phyloP scores from a whole-genome alignment of 2,888 invertebrate species.

The Frankliniella fusca region DNA sequence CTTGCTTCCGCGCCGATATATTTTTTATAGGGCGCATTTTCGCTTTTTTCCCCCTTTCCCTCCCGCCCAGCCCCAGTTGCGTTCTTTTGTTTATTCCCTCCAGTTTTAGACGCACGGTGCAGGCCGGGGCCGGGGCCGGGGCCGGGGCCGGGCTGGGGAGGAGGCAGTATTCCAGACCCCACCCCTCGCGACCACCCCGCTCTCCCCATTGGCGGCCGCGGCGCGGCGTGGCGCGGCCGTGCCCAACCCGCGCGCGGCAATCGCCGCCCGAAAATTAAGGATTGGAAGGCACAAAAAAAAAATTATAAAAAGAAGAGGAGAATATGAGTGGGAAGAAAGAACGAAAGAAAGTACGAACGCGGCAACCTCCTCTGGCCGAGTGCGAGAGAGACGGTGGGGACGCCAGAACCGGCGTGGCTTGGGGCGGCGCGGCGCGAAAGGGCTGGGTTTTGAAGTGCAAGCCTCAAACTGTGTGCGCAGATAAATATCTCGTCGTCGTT shows the following conservation, averaged over 20 bases:
- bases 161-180: not conserved
- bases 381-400: not conserved
- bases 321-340: not conserved
- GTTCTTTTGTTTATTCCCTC: not conserved
- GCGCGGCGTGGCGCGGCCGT: not conserved
- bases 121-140: not conserved
- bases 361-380: not conserved
- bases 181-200: slow-evolving; percentile 6
- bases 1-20: not conserved
- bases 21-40: not conserved
- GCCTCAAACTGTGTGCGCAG: slow-evolving; percentile 3
- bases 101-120: not conserved
- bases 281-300: slow-evolving; percentile 7
- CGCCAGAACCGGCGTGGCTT: not conserved
- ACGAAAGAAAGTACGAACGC: not conserved
- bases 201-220: not conserved
- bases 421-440: not conserved
- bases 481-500: slow-evolving; percentile 17
- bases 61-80: too few species aligned
- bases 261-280: slow-evolving; percentile 22
- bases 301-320: not conserved
- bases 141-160: not conserved
- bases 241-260: slow-evolving; percentile 17
- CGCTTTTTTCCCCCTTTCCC: too few species aligned
- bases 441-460: not conserved